Evolutionary conservation across 2,797 vertebrate genomes (phyloP), one percentile per base, ranked within the genome.

Genomic region (Yasuhikotakia modesta): DNA sequence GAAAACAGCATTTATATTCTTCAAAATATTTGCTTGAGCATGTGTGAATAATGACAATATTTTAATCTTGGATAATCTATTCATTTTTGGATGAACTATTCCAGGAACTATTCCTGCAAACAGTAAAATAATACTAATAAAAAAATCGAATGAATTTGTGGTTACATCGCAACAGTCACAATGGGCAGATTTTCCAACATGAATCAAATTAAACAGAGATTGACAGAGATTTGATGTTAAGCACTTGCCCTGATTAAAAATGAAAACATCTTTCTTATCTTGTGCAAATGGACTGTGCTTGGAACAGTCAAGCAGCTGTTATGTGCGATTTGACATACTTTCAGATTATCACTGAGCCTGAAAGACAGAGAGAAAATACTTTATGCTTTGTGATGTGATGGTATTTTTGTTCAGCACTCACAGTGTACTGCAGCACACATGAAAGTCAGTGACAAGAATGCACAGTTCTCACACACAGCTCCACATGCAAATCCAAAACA

Each of bases 261-360:
- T 4, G 60, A 30, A 76, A 73, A 70, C 0, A 4, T 27, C n/a
- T 72, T 65, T 78, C 74, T 70, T 68, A 76, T 24, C 6, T 71
- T 78, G 46, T 82, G 63, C 63, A 48, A 63, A 79, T 57, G 73
- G 58, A 64, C 32, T 70, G 58, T 64, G 66, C 75, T 70, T 70
- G 75, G 55, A 70, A 70, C 58, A 75, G 30, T 65, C 52, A 79
- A 57, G 21, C 58, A 58, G 73, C 55, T 57, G 60, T 39, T 66
- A 32, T 76, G 72, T 63, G 58, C 30, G 45, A 77, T 60, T 72
- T 27, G 17, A 22, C 21, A 22, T 61, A 67, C 57, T 74, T 69
- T 46, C 22, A 68, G 50, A 69, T 69, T 45, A 73, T 8, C 46
- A 45, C 21, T 0, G 11, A 73, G 64, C 45, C 64, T 76, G 70